Evolutionary conservation across 2,797 vertebrate genomes (phyloP).

Genomic region (Sylvia borin): DNA sequence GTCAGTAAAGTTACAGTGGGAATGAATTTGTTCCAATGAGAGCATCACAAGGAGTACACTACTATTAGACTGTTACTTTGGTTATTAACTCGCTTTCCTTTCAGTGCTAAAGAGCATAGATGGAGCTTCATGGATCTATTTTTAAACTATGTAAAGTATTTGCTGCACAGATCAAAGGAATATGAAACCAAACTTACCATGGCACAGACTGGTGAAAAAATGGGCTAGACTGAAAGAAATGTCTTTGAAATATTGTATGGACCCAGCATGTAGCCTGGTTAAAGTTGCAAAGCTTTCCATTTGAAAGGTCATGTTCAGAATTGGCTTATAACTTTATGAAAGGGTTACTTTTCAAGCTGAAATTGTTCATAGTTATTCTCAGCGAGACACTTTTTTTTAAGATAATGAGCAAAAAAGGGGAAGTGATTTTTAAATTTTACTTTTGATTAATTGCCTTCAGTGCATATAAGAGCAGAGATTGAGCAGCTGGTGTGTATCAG

Average conservation of each 20-base stretch:
- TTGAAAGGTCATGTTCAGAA: constrained; percentile 51
- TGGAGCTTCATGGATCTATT: constrained; percentile 14
- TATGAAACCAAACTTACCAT: constrained; percentile 36
- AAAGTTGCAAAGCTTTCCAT: constrained; percentile 57
- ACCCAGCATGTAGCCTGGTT: constrained; percentile 55
- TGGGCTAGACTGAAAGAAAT: constrained; percentile 40
- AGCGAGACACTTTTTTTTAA: constrained; percentile 1
- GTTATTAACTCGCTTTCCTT: constrained; percentile 45
- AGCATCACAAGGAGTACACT: constrained; percentile 28
- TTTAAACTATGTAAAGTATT: constrained; percentile 70
- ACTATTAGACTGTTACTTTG: constrained; percentile 1
- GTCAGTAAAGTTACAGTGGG: constrained; percentile 25
- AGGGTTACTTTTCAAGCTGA: constrained; percentile 41
- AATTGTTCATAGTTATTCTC: constrained; percentile 46
- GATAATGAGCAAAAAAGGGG: constrained; percentile 34
- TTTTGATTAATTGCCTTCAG: constrained; percentile 57
- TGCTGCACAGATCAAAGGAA: constrained; percentile 24
- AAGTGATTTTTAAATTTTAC: constrained; percentile 39
- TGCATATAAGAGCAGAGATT: background rate
- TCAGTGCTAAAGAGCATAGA: constrained; percentile 27
- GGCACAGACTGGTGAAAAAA: constrained; percentile 15
- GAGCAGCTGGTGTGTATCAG: background rate
- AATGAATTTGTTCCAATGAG: constrained; percentile 51
- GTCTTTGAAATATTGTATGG: constrained; percentile 54
- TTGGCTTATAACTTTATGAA: constrained; percentile 27